These are phyloP conservation scores for Anguilla anguilla DNA, from an alignment of 2,797 vertebrate genomes.

Conservation along the genomic window DNA sequence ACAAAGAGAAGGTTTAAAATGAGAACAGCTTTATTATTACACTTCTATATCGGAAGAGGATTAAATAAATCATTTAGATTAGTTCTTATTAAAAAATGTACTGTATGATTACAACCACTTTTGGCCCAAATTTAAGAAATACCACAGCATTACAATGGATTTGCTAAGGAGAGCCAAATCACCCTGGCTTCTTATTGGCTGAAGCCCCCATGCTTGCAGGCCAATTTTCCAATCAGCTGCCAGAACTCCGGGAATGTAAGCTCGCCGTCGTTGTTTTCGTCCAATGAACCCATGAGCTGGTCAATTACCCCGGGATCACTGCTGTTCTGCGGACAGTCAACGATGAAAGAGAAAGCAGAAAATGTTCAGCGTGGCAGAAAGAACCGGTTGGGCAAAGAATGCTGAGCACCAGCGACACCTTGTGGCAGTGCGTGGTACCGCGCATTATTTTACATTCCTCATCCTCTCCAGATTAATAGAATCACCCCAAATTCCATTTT, in stretches of 20 bases:
- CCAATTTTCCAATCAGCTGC: constrained; percentile 76
- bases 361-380: neutral
- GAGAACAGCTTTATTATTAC: neutral
- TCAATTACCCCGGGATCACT: constrained; percentile 59
- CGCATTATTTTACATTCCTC: neutral
- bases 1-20: neutral
- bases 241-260: constrained; percentile 79
- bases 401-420: neutral
- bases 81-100: neutral
- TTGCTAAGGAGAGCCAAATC: neutral
- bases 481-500: neutral
- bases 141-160: neutral
- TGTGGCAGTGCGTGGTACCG: neutral
- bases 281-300: constrained; percentile 72
- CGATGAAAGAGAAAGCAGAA: constrained; percentile 31
- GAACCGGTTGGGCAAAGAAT: neutral
- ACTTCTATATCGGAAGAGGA: neutral
- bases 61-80: neutral
- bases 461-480: neutral
- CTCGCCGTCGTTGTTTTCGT: constrained; percentile 74
- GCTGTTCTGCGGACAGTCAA: constrained; percentile 63
- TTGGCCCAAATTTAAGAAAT: neutral
- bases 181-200: constrained; percentile 42
- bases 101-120: neutral
- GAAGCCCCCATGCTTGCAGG: constrained; percentile 69